Conservation (phyloP, 2,888 invertebrate species). For the Pantelozetes paolii region DNA sequence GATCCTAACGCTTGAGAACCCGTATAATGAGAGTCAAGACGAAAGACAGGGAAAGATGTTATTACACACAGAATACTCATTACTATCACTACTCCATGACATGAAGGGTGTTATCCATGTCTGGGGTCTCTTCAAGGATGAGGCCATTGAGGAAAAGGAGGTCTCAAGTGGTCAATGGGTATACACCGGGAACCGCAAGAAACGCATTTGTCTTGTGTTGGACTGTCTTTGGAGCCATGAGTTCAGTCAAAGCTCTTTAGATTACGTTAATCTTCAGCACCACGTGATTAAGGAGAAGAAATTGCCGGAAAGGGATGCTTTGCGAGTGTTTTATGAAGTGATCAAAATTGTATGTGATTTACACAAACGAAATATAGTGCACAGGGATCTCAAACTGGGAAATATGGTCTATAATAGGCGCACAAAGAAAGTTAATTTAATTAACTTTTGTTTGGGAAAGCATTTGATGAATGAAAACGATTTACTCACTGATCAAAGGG, state of each 20-base stretch:
- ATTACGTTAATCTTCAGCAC: conserved; percentile 65
- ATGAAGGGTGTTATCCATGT: conserved; percentile 70
- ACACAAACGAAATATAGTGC: conserved; percentile 72
- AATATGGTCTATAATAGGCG: conserved; percentile 69
- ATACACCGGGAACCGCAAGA: conserved; percentile 52
- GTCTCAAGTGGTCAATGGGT: conserved; percentile 55
- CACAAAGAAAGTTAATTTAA: conserved; percentile 62
- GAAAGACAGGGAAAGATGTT: conserved; percentile 73
- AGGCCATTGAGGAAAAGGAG: conserved; percentile 63
- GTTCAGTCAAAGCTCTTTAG: conserved; percentile 56
- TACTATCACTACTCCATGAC: conserved; percentile 65
- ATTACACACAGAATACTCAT: conserved; percentile 69
- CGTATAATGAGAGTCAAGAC: conserved; percentile 64
- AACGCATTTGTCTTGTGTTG: conserved; percentile 65
- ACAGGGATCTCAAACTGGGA: conserved; percentile 70
- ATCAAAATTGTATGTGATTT: conserved; percentile 68
- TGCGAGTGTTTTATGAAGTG: conserved; percentile 69
- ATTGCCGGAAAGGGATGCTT: conserved; percentile 67
- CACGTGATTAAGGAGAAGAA: conserved; percentile 72
- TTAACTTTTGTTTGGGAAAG: conserved; percentile 72
- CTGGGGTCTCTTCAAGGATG: conserved; percentile 70
- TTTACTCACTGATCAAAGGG: conserved; percentile 68
- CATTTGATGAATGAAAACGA: conserved; percentile 69
- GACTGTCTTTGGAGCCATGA: conserved; percentile 70
- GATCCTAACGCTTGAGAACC: conserved; percentile 53